Percentiles rank a stretch among this genome's conserved stretches.
Conservation (phyloP, 1,140 invertebrate species). For the Propsilocerus akamusi region DNA sequence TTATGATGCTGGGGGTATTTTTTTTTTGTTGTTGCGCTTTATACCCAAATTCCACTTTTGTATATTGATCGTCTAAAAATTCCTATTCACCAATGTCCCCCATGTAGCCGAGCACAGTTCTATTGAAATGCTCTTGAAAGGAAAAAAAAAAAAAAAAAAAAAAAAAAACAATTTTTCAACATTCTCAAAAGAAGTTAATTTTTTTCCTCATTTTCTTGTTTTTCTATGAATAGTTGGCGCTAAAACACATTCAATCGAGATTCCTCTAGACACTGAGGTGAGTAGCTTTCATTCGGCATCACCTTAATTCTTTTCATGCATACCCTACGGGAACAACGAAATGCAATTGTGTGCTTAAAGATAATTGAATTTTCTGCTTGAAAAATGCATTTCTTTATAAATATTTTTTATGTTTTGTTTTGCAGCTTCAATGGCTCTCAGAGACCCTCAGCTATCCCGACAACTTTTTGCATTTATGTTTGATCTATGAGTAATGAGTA, state of each 20-base stretch:
- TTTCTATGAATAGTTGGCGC: conserved; percentile 43
- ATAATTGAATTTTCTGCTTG: not conserved
- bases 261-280: conserved; percentile 54
- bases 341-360: not conserved
- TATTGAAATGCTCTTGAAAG: no score
- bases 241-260: conserved; percentile 75
- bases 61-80: not conserved
- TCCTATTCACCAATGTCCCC: not conserved
- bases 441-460: conserved; percentile 97
- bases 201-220: conserved; percentile 7
- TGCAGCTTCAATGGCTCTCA: conserved; percentile 86
- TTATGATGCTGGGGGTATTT: not conserved
- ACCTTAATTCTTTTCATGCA: not conserved
- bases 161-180: not conserved
- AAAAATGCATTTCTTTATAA: not conserved
- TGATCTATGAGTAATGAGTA: conserved; percentile 23
- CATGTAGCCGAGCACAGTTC: not conserved
- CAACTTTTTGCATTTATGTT: conserved; percentile 85
- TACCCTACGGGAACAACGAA: no score
- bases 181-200: not conserved
- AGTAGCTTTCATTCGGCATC: not conserved
- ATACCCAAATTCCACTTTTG: not conserved
- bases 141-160: not conserved
- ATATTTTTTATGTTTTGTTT: no score
- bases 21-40: no score